Evolutionary conservation across 2,888 invertebrate genomes (phyloP).

Genomic region (Odiellus spinosus): DNA sequence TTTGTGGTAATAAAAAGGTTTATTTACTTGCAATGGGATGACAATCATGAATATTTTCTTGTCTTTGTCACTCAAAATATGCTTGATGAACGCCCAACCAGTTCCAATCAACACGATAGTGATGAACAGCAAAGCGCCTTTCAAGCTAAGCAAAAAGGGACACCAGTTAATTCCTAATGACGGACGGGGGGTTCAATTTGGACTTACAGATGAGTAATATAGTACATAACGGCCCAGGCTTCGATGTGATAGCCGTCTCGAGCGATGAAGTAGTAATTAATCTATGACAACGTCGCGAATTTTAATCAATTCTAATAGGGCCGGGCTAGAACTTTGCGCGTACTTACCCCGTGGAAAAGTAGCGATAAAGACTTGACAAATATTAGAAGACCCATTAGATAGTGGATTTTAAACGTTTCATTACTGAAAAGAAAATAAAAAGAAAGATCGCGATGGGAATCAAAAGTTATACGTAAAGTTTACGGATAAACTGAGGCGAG

Average conservation of each 20-base stretch:
- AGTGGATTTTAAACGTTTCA: conserved; percentile 76
- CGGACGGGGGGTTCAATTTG: neutral
- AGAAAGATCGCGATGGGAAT: too few species aligned
- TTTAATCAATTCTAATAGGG: too few species aligned
- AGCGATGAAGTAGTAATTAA: conserved; percentile 67
- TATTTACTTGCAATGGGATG: conserved; percentile 73
- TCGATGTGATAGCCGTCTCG: conserved; percentile 82
- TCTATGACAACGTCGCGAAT: conserved; percentile 22
- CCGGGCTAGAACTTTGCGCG: too few species aligned
- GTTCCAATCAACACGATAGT: conserved; percentile 92
- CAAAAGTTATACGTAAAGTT: too few species aligned
- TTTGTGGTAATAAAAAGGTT: too few species aligned
- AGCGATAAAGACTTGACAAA: conserved; percentile 79
- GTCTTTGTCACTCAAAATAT: conserved; percentile 86
- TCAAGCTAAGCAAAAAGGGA: conserved; percentile 41
- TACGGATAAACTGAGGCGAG: too few species aligned
- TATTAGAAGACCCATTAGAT: conserved; percentile 85
- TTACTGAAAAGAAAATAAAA: conserved; percentile 25
- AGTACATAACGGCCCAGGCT: conserved; percentile 93
- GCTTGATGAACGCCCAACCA: conserved; percentile 98
- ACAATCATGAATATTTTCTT: conserved; percentile 95
- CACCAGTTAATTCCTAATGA: too few species aligned
- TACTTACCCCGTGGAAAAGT: conserved; percentile 65
- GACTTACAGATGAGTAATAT: conserved; percentile 88
- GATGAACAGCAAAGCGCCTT: conserved; percentile 84